Percentiles rank a stretch among this genome's conserved stretches.
Conservation (phyloP, 2,113 vertebrate genomes). For the Guaruba guarouba region DNA sequence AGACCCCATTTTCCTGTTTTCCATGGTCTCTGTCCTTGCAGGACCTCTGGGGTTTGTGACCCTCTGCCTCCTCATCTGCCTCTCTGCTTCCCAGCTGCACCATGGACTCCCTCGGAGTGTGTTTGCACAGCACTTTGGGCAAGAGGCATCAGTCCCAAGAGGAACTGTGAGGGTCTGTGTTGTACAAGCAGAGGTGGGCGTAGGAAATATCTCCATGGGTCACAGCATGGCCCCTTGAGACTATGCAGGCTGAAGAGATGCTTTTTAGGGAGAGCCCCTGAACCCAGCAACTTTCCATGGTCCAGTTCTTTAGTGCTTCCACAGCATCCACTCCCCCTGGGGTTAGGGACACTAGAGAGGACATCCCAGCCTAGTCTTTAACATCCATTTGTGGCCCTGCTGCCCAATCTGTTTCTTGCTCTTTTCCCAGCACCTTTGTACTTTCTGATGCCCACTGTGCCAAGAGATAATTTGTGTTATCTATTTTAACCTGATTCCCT, state of each 20-base stretch:
- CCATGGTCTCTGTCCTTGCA: background rate
- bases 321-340: background rate
- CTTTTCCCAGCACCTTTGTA: background rate
- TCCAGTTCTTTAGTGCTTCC: accelerated
- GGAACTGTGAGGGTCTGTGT: accelerated
- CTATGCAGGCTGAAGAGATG: background rate
- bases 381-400: background rate
- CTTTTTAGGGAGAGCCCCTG: background rate
- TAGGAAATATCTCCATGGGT: background rate
- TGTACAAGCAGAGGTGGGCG: background rate
- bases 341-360: background rate
- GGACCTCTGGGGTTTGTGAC: background rate
- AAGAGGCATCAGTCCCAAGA: background rate
- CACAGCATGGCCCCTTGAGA: accelerated
- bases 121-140: background rate
- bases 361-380: background rate
- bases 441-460: background rate
- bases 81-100: accelerated
- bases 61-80: background rate
- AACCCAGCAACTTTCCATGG: background rate
- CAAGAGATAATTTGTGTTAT: accelerated
- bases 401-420: background rate
- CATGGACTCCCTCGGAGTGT: accelerated
- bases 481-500: background rate
- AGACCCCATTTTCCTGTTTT: background rate